phyloP scores from a whole-genome alignment of 2,797 vertebrate species.

The Novumbra hubbsi region DNA sequence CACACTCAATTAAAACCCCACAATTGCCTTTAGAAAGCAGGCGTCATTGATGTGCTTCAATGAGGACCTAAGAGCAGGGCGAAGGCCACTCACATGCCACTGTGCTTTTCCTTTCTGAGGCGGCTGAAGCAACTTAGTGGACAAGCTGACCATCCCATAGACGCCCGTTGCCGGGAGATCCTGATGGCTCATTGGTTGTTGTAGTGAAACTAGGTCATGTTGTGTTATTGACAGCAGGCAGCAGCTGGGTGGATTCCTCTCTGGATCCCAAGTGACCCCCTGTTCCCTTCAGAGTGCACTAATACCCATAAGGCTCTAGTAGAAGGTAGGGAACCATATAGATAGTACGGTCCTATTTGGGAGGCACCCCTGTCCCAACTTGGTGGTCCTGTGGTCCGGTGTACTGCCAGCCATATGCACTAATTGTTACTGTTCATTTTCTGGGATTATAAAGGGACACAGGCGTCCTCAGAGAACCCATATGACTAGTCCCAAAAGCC shows the following conservation, averaged over 20 bases:
- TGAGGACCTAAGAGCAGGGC: slow-evolving; percentile 60
- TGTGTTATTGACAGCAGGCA: slow-evolving; percentile 24
- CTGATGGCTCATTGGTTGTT: slow-evolving; percentile 77
- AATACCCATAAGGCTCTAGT: too few species aligned
- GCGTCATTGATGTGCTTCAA: slow-evolving; percentile 66
- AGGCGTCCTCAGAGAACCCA: slow-evolving; percentile 82
- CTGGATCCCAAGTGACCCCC: not conserved
- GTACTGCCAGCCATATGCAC: slow-evolving; percentile 76
- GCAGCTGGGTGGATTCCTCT: slow-evolving; percentile 86
- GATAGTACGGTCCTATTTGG: too few species aligned
- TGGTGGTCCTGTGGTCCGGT: slow-evolving; percentile 72
- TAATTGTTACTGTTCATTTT: slow-evolving; percentile 89
- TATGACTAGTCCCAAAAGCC: slow-evolving; percentile 77
- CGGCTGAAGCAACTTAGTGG: not conserved
- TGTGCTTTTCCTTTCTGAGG: slow-evolving; percentile 74
- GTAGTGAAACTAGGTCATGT: slow-evolving; percentile 74
- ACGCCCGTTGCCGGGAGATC: slow-evolving; percentile 76
- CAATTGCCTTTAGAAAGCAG: slow-evolving; percentile 80
- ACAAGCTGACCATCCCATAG: slow-evolving; percentile 69
- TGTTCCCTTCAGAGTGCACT: too few species aligned
- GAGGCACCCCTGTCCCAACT: too few species aligned
- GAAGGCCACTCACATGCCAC: slow-evolving; percentile 78
- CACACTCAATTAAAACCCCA: slow-evolving; percentile 90
- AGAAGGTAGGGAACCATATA: slow-evolving; percentile 27
- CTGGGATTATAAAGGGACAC: slow-evolving; percentile 86